phyloP scores from a whole-genome alignment of 2,797 vertebrate genomes.

The Phaenicophaeus curvirostris region DNA sequence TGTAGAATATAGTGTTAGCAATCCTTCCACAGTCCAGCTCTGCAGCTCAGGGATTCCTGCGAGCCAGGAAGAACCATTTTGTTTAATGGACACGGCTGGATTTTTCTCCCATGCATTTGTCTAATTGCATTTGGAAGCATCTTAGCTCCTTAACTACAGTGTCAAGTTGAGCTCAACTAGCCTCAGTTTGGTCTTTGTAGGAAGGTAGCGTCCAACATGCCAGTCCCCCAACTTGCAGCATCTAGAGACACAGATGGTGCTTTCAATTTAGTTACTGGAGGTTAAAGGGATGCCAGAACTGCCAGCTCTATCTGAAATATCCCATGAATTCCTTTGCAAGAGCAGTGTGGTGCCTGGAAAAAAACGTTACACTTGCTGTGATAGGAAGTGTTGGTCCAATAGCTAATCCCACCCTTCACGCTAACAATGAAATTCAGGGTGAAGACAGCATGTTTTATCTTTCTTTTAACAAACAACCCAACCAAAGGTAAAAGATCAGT shows the following conservation, averaged over 20 bases:
- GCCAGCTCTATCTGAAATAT: not conserved
- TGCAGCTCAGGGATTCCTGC: not conserved
- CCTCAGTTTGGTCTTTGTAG: rapidly evolving
- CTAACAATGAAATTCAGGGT: not conserved
- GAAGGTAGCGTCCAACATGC: not conserved
- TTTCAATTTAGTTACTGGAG: not conserved
- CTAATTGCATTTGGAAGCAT: constrained; percentile 2
- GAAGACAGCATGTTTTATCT: not conserved
- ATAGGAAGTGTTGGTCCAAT: not conserved
- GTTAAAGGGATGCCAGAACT: not conserved
- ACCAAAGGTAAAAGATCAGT: constrained; percentile 21
- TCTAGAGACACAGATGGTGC: rapidly evolving
- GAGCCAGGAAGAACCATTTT: constrained; percentile 24
- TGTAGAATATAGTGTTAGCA: not conserved
- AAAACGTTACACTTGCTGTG: not conserved
- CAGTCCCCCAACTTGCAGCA: rapidly evolving
- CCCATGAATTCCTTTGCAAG: not conserved
- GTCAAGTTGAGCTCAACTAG: not conserved
- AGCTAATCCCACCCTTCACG: not conserved
- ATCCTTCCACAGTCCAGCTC: not conserved
- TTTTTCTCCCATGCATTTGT: not conserved
- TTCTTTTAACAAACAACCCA: not conserved
- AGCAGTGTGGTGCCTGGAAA: not conserved
- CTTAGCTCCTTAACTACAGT: not conserved
- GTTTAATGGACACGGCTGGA: not conserved